Evolutionary conservation across 2,797 vertebrate species (phyloP).

Genomic region (Hippopotamyrus pictus): DNA sequence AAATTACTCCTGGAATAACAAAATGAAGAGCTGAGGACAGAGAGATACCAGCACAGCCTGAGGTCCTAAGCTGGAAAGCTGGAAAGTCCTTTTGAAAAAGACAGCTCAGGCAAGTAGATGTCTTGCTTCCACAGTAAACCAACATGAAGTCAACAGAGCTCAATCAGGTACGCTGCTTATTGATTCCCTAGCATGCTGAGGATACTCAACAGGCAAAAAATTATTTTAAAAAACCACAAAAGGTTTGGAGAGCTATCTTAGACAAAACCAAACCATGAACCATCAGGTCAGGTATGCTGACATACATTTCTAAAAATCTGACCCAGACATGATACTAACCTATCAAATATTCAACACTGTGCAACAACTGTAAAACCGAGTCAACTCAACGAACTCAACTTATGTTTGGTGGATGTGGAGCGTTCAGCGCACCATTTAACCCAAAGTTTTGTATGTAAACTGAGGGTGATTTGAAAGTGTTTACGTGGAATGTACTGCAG

Average conservation of each 20-base stretch:
- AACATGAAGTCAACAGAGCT: background rate
- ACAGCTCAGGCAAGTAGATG: background rate
- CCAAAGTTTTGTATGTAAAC: background rate
- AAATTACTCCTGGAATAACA: background rate
- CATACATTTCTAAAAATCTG: background rate
- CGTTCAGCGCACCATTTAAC: background rate
- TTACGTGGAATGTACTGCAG: background rate
- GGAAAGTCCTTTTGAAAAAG: background rate
- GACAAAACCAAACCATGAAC: background rate
- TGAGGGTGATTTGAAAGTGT: background rate
- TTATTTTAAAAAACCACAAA: background rate
- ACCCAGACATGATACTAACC: background rate
- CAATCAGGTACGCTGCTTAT: background rate
- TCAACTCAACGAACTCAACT: background rate
- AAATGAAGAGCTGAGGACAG: background rate
- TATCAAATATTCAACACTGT: background rate
- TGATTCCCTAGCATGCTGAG: background rate
- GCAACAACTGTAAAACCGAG: background rate
- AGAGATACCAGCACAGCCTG: background rate
- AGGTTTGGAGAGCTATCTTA: background rate
- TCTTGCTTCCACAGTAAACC: background rate
- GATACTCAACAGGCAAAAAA: background rate
- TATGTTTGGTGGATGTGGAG: background rate
- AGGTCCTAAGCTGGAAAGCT: background rate
- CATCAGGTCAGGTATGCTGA: background rate